A percentile compares a stretch with the other conserved stretches of the same genome.
Evolutionary conservation across 2,888 invertebrate species (phyloP).

Genomic region (Perizoma flavofasciatum): DNA sequence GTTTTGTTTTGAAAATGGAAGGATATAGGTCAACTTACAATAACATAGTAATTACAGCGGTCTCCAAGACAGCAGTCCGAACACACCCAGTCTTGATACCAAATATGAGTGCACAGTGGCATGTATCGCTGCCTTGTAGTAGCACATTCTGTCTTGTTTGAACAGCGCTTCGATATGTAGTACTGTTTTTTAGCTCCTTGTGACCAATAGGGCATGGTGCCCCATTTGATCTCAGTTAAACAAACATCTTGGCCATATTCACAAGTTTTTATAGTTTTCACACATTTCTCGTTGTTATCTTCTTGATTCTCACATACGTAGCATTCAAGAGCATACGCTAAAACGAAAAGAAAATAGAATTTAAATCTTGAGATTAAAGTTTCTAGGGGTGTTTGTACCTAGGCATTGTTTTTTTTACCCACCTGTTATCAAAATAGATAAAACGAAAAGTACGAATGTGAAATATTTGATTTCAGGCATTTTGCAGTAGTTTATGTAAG

Average conservation of each 20-base stretch:
- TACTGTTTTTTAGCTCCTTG: slow-evolving; percentile 96
- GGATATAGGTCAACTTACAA: slow-evolving; percentile 87
- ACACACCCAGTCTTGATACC: slow-evolving; percentile 99
- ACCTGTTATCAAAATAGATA: slow-evolving; percentile 15
- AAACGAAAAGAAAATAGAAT: slow-evolving; percentile 40
- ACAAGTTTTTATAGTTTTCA: slow-evolving; percentile 95
- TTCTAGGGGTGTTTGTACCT: not conserved
- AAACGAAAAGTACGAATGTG: slow-evolving; percentile 4
- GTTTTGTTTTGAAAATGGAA: not conserved
- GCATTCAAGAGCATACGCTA: slow-evolving; percentile 92
- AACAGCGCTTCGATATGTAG: slow-evolving; percentile 96
- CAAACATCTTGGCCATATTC: slow-evolving; percentile 94
- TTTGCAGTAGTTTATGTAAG: slow-evolving; percentile 4
- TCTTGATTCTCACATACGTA: slow-evolving; percentile 98
- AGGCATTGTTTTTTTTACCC: not conserved
- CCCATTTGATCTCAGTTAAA: slow-evolving; percentile 96
- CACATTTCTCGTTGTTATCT: slow-evolving; percentile 95
- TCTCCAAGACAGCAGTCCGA: slow-evolving; percentile 98
- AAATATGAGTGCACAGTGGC: slow-evolving; percentile 93
- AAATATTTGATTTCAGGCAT: slow-evolving; percentile 13
- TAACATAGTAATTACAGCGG: slow-evolving; percentile 96
- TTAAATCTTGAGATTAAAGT: not conserved
- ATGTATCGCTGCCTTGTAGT: slow-evolving; percentile 87
- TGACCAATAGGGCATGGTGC: slow-evolving; percentile 98
- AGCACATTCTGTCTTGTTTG: slow-evolving; percentile 91